A percentile compares a stretch with the other conserved stretches of the same genome.
phyloP scores from a whole-genome alignment of 2,113 vertebrate species.

The Pipra filicauda region DNA sequence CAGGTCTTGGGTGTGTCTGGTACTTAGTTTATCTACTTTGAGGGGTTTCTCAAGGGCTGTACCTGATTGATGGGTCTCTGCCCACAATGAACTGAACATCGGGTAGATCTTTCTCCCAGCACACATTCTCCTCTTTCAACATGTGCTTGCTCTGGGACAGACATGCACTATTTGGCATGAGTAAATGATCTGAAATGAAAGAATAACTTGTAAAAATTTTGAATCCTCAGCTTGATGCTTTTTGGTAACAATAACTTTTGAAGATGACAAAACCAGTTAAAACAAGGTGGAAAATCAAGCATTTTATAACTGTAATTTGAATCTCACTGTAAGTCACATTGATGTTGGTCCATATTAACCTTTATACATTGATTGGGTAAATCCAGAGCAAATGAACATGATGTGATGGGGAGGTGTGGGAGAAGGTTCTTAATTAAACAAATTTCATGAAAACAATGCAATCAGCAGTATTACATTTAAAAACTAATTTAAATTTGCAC shows the following conservation, averaged over 20 bases:
- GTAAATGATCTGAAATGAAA: slow-evolving; percentile 1
- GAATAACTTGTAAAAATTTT: slow-evolving; percentile 9
- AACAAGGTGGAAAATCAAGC: neutral
- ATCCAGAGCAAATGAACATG: neutral
- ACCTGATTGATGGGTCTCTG: slow-evolving; percentile 6
- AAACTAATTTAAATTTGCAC: neutral
- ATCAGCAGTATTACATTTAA: neutral
- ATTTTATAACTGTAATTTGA: neutral
- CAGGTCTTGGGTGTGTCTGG: slow-evolving; percentile 30
- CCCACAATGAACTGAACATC: slow-evolving; percentile 21
- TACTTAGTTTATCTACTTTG: neutral
- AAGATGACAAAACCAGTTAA: neutral
- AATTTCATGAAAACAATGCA: neutral
- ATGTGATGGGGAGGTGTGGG: neutral
- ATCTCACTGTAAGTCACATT: neutral
- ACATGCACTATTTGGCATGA: neutral
- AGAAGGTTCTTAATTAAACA: neutral
- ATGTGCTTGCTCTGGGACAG: slow-evolving; percentile 10
- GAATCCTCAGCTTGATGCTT: neutral
- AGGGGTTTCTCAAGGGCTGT: neutral
- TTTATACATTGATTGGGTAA: neutral
- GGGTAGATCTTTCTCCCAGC: neutral
- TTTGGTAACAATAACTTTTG: neutral
- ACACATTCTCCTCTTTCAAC: slow-evolving; percentile 48
- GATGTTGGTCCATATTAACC: neutral